These are phyloP conservation scores for Drosophila acutilabella DNA, from an alignment of 2,888 invertebrate genomes.

Conservation along the genomic window DNA sequence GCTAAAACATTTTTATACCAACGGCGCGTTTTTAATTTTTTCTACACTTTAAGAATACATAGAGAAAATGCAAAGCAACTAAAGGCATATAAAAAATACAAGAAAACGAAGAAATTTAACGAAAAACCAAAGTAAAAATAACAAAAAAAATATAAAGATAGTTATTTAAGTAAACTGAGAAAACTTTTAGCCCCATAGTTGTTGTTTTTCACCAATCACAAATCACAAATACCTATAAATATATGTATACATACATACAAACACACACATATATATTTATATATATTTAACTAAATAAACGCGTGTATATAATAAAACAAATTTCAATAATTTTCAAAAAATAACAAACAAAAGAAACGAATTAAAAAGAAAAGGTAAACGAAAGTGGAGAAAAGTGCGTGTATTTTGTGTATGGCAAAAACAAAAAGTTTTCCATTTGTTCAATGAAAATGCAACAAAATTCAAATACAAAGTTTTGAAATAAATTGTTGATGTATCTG, in stretches of 20 bases:
- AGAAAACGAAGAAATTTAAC: conserved; percentile 26
- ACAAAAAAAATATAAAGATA: conserved; percentile 8
- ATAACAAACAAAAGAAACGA: conserved; percentile 25
- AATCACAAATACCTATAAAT: conserved; percentile 30
- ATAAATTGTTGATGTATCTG: conserved; percentile 11
- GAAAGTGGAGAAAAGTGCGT: conserved; percentile 48
- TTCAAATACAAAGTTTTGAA: conserved; percentile 2
- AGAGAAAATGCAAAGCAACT: conserved; percentile 48
- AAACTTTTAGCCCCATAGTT: conserved; percentile 47
- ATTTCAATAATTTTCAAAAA: conserved; percentile 72
- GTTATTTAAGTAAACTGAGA: conserved; percentile 20
- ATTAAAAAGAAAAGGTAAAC: conserved; percentile 53
- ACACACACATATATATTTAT: conserved; percentile 24
- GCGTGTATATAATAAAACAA: conserved; percentile 69
- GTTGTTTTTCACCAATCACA: conserved; percentile 39
- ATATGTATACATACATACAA: conserved; percentile 33
- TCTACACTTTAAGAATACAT: conserved; percentile 68
- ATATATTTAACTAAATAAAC: conserved; percentile 61
- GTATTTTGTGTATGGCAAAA: conserved; percentile 19
- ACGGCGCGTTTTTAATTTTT: conserved; percentile 82
- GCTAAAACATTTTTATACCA: conserved; percentile 83
- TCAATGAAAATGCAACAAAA: conserved; percentile 10
- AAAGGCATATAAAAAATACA: conserved; percentile 39
- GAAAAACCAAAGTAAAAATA: conserved; percentile 28
- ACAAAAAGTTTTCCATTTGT: not conserved